Evolutionary conservation across 2,888 invertebrate genomes (phyloP), one percentile per base, ranked within the genome.

Genomic region (Abscondita cerata): DNA sequence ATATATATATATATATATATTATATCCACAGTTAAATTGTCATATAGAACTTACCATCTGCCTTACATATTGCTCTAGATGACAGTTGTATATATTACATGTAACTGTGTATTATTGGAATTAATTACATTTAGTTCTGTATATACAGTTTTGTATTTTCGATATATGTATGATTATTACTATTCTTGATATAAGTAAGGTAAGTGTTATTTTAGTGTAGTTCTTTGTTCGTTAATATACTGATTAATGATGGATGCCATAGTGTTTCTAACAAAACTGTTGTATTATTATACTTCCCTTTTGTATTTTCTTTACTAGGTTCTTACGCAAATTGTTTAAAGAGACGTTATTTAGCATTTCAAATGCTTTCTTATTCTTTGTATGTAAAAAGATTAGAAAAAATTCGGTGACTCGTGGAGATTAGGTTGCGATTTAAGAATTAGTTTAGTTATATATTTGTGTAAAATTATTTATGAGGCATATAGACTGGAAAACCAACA

Each of bases 121-220:
- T 74, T 74, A 75, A 71, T 70, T 67, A 72, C 68, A 72, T 65
- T 70, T 68, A 65, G 66, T 70, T 72, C 65, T 76, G 75, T 75
- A 76, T 68, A 75, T 74, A 74, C 61, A 62, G 53, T 66, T 68
- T 64, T 64, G 55, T 61, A 60, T 62, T 64, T 56, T 60, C 55
- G 53, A 65, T 63, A 59, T 19, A 52, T 50, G 52, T 57, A 48
- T 57, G 11, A 48, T 33, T n/a, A 48, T 48, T 48, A 47, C 12
- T 12, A 33, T 13, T 13, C n/a, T 48, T 20, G 31, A 18, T 19
- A n/a, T n/a, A n/a, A n/a, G 25, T 12, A 33, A 52, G 58, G 58
- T 58, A 51, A 58, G 52, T 15, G 19, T 41, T 57, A 48, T 25
- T 48, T 33, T 48, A 48, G 33, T 12, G 48, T 48, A 48, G 31